Conservation (phyloP, 2,113 vertebrate species). For the Ploceus nigricollis region DNA sequence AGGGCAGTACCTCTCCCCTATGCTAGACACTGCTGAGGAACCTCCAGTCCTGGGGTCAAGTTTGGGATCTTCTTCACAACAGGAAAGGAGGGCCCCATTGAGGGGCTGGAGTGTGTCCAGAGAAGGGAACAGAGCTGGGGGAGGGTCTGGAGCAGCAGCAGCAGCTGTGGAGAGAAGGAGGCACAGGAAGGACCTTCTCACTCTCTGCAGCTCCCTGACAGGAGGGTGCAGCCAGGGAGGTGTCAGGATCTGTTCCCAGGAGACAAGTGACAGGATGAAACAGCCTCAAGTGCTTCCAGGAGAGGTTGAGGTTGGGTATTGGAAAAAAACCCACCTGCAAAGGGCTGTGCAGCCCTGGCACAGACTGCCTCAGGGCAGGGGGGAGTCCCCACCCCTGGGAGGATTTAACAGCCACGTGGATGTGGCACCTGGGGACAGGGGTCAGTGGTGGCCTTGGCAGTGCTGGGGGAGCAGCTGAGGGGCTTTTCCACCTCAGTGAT, state of each 20-base stretch:
- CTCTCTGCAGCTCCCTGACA: background rate
- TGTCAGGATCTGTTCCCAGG: background rate
- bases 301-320: background rate
- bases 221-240: background rate
- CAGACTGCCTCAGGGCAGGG: background rate
- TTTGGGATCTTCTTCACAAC: background rate
- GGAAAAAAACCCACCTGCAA: background rate
- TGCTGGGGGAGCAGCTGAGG: background rate
- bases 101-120: background rate
- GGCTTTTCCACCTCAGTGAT: background rate
- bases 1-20: background rate
- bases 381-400: background rate
- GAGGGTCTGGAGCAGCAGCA: background rate
- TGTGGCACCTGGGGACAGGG: background rate
- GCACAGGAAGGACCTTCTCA: background rate
- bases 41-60: background rate
- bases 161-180: background rate
- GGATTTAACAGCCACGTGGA: background rate
- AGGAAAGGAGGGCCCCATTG: background rate
- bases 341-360: background rate
- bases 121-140: background rate
- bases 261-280: background rate
- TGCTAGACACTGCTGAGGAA: background rate
- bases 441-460: background rate
- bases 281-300: background rate